These are phyloP conservation scores for Toxotes lorentzi DNA, from an alignment of 2,797 vertebrate genomes.

Conservation along the genomic window DNA sequence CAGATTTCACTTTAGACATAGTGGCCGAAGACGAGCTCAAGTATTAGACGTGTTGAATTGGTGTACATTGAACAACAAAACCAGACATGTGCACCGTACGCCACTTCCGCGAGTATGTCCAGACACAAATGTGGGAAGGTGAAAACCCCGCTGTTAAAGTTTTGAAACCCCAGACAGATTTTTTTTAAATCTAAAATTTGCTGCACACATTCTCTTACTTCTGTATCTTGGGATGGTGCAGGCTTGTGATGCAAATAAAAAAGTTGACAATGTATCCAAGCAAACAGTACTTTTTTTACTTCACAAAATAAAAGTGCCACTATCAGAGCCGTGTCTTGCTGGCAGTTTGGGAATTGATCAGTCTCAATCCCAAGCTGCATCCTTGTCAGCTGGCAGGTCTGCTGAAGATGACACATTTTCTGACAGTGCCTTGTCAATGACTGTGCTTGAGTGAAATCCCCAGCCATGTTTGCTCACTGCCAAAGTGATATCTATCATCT, in stretches of 20 bases:
- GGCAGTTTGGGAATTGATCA: slow-evolving; percentile 84
- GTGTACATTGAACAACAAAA: slow-evolving; percentile 69
- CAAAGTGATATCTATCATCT: slow-evolving; percentile 76
- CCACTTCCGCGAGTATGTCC: slow-evolving; percentile 56
- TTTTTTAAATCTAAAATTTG: slow-evolving; percentile 25
- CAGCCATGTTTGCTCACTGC: slow-evolving; percentile 72
- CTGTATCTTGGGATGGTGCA: slow-evolving; percentile 50
- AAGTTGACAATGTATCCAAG: slow-evolving; percentile 72
- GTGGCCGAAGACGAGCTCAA: slow-evolving; percentile 71
- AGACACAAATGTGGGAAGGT: slow-evolving; percentile 53
- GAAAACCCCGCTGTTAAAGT: slow-evolving; percentile 37
- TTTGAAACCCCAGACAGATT: slow-evolving; percentile 46
- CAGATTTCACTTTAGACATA: slow-evolving; percentile 80
- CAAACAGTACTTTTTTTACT: slow-evolving; percentile 53
- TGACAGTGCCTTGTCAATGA: slow-evolving; percentile 82
- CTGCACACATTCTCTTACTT: slow-evolving; percentile 25
- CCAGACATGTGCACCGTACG: slow-evolving; percentile 32
- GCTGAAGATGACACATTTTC: slow-evolving; percentile 78
- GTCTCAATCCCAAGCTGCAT: slow-evolving; percentile 75
- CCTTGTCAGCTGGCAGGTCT: slow-evolving; percentile 80
- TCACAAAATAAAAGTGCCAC: slow-evolving; percentile 72
- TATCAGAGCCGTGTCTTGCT: slow-evolving; percentile 71
- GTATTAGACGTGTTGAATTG: slow-evolving; percentile 72
- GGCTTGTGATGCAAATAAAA: slow-evolving; percentile 61
- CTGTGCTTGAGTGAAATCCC: slow-evolving; percentile 78